A percentile compares a stretch with the other conserved stretches of the same genome.
Conservation (phyloP, 2,113 vertebrate species). For the Alces alces region DNA sequence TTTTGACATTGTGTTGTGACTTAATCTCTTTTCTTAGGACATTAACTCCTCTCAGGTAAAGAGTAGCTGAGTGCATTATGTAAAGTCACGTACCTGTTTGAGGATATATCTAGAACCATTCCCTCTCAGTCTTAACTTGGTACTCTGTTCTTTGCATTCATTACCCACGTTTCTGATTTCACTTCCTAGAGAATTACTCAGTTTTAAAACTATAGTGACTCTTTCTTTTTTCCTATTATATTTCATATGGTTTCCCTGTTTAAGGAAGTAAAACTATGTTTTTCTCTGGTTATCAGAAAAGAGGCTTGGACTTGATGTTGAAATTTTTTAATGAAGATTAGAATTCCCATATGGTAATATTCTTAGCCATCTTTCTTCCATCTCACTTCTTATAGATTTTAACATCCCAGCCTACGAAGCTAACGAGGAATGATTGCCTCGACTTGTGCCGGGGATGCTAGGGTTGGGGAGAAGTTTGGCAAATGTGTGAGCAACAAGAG, state of each 20-base stretch:
- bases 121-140: background rate
- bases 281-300: background rate
- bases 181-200: background rate
- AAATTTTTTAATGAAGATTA: background rate
- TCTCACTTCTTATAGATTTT: background rate
- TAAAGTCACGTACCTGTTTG: background rate
- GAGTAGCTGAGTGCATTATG: background rate
- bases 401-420: background rate
- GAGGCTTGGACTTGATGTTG: background rate
- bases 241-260: background rate
- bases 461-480: constrained; percentile 27
- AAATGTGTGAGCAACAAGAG: background rate
- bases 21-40: background rate
- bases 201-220: background rate
- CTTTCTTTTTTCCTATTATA: background rate
- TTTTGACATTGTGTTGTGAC: background rate
- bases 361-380: background rate
- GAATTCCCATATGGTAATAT: background rate
- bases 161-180: background rate
- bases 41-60: background rate
- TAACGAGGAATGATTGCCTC: background rate
- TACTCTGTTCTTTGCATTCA: background rate
- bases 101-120: background rate
- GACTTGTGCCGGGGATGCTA: background rate
- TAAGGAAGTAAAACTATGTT: background rate